Evolutionary conservation across 1,140 invertebrate genomes (phyloP).

Genomic region (Caenorhabditis latens): DNA sequence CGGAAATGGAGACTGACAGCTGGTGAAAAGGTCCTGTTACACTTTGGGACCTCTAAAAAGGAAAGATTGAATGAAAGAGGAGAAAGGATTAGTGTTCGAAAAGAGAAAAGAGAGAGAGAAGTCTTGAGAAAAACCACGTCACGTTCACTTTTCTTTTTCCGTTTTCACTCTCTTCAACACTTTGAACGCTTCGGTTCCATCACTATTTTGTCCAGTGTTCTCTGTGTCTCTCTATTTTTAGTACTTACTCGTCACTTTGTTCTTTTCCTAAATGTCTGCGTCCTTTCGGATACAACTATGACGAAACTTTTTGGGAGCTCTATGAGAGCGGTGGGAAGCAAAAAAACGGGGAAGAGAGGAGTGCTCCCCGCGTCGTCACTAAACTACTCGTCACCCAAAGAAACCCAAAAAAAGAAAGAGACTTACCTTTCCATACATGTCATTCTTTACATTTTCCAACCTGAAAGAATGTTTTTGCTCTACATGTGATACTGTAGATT

Average conservation of each 20-base stretch:
- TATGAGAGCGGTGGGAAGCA: background rate
- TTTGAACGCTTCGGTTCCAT: slow-evolving; percentile 35
- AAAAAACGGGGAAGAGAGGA: background rate
- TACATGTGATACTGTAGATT: too few species aligned
- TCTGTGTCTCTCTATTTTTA: background rate
- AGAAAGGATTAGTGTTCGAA: slow-evolving; percentile 12
- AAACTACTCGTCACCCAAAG: slow-evolving; percentile 48
- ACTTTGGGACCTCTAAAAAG: background rate
- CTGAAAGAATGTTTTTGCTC: too few species aligned
- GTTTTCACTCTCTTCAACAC: slow-evolving; percentile 1
- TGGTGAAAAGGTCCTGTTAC: slow-evolving; percentile 11
- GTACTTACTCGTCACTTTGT: background rate
- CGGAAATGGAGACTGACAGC: slow-evolving; percentile 21
- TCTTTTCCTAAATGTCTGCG: slow-evolving; percentile 4
- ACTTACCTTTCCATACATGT: background rate
- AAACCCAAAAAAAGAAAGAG: background rate
- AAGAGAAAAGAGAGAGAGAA: background rate
- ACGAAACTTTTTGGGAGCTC: slow-evolving; percentile 46
- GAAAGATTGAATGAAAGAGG: background rate
- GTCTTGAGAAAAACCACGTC: slow-evolving; percentile 22
- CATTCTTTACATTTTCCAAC: background rate
- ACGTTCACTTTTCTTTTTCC: slow-evolving; percentile 7
- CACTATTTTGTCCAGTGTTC: background rate
- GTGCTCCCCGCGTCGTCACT: slow-evolving; percentile 21
- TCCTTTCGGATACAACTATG: background rate